Conservation (phyloP, 2,113 vertebrate species). For the Cryptoleucopteryx plumbea region DNA sequence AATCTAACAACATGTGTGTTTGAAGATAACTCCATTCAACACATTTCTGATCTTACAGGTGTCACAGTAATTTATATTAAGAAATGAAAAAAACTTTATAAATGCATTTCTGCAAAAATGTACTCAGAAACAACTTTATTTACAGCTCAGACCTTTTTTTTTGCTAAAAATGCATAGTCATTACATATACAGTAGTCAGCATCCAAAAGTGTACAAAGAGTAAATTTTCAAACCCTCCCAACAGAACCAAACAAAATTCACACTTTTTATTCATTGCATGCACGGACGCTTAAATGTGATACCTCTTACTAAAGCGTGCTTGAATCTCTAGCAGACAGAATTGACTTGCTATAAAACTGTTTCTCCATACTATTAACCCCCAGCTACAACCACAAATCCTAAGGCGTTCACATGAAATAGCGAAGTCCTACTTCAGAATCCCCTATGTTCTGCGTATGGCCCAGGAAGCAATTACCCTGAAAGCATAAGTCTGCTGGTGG, state of each 20-base stretch:
- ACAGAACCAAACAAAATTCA: slow-evolving; percentile 39
- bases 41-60: not conserved
- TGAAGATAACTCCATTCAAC: not conserved
- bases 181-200: slow-evolving; percentile 66
- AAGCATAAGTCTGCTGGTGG: slow-evolving; percentile 27
- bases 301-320: slow-evolving; percentile 32
- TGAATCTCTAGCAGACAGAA: slow-evolving; percentile 44
- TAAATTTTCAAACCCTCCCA: slow-evolving; percentile 58
- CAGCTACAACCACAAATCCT: slow-evolving; percentile 13
- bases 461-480: slow-evolving; percentile 3
- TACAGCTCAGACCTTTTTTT: slow-evolving; percentile 57
- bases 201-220: slow-evolving; percentile 63
- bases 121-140: slow-evolving; percentile 76
- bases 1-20: not conserved
- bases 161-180: slow-evolving; percentile 74
- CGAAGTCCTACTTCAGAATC: not conserved
- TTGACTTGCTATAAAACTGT: not conserved
- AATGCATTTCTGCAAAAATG: slow-evolving; percentile 53
- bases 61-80: not conserved
- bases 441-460: not conserved
- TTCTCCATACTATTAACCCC: not conserved
- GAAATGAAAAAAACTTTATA: not conserved
- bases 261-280: slow-evolving; percentile 65
- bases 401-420: not conserved
- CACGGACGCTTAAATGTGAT: slow-evolving; percentile 42